Evolutionary conservation across 1,140 invertebrate species (phyloP).

Genomic region (Papilio glaucus): DNA sequence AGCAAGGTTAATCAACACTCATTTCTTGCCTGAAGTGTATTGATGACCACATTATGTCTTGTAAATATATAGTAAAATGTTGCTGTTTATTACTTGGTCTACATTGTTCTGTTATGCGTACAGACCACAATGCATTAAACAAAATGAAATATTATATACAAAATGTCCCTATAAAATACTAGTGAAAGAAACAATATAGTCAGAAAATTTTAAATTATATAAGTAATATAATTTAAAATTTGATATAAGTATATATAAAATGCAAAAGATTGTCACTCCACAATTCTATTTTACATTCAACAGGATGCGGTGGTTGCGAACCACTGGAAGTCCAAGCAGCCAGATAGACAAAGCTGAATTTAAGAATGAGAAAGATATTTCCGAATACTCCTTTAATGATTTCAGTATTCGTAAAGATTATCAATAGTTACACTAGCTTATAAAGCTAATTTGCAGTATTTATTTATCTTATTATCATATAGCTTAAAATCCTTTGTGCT

Average conservation of each 20-base stretch:
- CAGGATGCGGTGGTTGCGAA: slow-evolving; percentile 86
- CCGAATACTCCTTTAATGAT: slow-evolving; percentile 65
- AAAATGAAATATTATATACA: too few relatives aligned
- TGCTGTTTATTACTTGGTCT: too few relatives aligned
- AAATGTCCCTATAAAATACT: too few relatives aligned
- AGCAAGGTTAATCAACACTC: too few relatives aligned
- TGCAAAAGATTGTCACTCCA: neutral
- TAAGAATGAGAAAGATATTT: slow-evolving; percentile 84
- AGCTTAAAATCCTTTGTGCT: neutral
- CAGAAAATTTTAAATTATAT: too few relatives aligned
- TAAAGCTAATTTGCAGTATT: neutral
- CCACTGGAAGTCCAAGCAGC: slow-evolving; percentile 87
- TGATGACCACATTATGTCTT: too few relatives aligned
- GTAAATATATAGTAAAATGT: too few relatives aligned
- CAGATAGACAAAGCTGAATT: slow-evolving; percentile 88
- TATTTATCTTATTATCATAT: slow-evolving; percentile 5
- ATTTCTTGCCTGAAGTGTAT: too few relatives aligned
- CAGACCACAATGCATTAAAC: too few relatives aligned
- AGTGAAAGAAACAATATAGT: too few relatives aligned
- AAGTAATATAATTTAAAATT: slow-evolving; percentile 36
- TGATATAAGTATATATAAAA: slow-evolving; percentile 44
- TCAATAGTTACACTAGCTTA: slow-evolving; percentile 27
- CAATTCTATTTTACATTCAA: slow-evolving; percentile 8
- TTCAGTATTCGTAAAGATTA: slow-evolving; percentile 76
- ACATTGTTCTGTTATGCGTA: too few relatives aligned